Conservation (phyloP, 2,888 invertebrate species). For the Deroplatys truncata region DNA sequence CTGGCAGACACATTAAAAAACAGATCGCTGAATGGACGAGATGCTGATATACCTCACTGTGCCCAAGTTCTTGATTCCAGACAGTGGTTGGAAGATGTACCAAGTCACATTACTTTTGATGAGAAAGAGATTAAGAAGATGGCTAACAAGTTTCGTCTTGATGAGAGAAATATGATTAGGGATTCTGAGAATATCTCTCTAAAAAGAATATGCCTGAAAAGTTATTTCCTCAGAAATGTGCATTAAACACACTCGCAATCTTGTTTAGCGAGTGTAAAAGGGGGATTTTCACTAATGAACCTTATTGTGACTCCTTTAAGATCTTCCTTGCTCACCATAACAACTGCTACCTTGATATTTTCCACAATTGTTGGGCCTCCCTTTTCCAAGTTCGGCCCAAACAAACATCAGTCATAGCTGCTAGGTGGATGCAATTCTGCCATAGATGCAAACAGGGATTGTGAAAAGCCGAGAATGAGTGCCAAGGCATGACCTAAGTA, state of each 20-base stretch:
- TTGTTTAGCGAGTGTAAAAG: not conserved
- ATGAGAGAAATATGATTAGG: no score
- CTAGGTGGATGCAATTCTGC: no score
- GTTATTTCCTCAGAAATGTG: not conserved
- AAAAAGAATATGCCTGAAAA: not conserved
- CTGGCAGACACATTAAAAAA: not conserved
- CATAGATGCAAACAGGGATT: no score
- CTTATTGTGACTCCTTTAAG: not conserved
- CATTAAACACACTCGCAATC: not conserved
- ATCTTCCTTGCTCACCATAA: not conserved
- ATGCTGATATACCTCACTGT: not conserved
- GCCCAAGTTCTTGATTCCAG: not conserved
- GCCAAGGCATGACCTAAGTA: no score
- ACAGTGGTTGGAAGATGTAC: not conserved
- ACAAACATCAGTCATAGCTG: no score
- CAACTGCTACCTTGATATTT: no score
- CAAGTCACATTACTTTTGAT: not conserved
- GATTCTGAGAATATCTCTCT: no score
- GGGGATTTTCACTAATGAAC: not conserved
- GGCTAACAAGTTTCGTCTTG: not conserved
- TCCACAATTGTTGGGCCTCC: no score
- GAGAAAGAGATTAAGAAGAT: not conserved
- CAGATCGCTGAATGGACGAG: not conserved
- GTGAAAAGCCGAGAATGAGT: no score
- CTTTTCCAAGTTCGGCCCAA: no score